A percentile compares a stretch with the other conserved stretches of the same genome.
Evolutionary conservation across 2,888 invertebrate species (phyloP).

Genomic region (Oxyscelio sp.): DNA sequence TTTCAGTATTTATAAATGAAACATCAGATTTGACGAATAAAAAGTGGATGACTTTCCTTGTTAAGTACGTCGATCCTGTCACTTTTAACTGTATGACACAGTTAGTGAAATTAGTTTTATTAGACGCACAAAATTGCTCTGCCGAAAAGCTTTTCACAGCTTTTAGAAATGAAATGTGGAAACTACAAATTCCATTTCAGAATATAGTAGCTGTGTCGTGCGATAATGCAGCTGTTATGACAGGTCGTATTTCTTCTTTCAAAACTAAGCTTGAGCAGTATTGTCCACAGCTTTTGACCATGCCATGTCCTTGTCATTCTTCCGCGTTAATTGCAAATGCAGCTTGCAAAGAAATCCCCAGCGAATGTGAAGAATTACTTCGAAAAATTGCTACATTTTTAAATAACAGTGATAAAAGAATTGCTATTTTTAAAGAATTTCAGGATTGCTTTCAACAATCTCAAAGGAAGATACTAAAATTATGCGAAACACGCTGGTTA

Average conservation of each 20-base stretch:
- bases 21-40: conserved; percentile 14
- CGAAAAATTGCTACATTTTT: conserved; percentile 36
- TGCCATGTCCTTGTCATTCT: conserved; percentile 42
- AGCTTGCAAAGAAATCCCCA: conserved; percentile 55
- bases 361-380: conserved; percentile 21
- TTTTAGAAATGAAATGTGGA: conserved; percentile 40
- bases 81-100: not conserved
- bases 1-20: conserved; percentile 49
- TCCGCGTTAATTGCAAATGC: conserved; percentile 59
- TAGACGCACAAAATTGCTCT: conserved; percentile 28
- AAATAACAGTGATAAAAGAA: conserved; percentile 16
- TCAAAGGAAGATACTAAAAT: conserved; percentile 18
- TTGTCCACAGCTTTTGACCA: not conserved
- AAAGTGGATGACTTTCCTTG: conserved; percentile 48
- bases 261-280: conserved; percentile 34
- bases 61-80: conserved; percentile 27
- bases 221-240: conserved; percentile 42
- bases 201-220: conserved; percentile 63
- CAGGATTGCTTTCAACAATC: conserved; percentile 25
- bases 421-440: not conserved
- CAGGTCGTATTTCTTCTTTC: conserved; percentile 44
- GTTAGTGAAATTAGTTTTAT: conserved; percentile 26
- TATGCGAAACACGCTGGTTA: conserved; percentile 32
- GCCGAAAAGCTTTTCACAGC: conserved; percentile 44
- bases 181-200: conserved; percentile 57